These are phyloP conservation scores for Ctenoplectra terminalis DNA, from an alignment of 1,140 invertebrate species.

Conservation along the genomic window DNA sequence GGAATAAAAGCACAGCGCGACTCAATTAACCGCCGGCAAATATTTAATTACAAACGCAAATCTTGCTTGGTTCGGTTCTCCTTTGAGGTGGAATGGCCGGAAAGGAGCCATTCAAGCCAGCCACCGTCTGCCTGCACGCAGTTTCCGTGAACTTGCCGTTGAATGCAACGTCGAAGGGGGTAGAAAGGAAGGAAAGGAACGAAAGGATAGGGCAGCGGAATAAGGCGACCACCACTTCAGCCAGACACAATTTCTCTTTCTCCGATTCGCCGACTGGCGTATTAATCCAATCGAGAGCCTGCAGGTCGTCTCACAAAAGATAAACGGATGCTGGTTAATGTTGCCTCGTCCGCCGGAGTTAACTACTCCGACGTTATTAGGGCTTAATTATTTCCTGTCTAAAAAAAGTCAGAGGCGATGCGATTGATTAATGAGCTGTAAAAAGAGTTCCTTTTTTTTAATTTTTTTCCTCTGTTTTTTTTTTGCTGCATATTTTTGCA, in stretches of 20 bases:
- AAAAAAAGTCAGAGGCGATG: too few relatives aligned
- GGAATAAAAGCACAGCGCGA: slow-evolving; percentile 69
- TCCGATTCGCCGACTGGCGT: slow-evolving; percentile 52
- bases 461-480: too few relatives aligned
- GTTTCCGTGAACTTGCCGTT: slow-evolving; percentile 50
- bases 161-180: not conserved
- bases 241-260: slow-evolving; percentile 61
- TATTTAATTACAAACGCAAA: slow-evolving; percentile 72
- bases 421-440: too few relatives aligned
- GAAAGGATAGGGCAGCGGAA: slow-evolving; percentile 19
- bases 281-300: slow-evolving; percentile 54
- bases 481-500: too few relatives aligned
- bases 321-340: slow-evolving; percentile 39
- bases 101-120: slow-evolving; percentile 55
- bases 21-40: slow-evolving; percentile 70
- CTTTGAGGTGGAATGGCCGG: slow-evolving; percentile 54
- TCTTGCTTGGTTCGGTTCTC: slow-evolving; percentile 52
- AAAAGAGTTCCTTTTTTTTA: too few relatives aligned
- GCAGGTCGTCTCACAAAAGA: slow-evolving; percentile 29
- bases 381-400: slow-evolving; percentile 30
- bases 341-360: not conserved
- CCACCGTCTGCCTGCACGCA: slow-evolving; percentile 53
- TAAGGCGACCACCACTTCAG: too few relatives aligned
- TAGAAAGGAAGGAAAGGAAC: not conserved
- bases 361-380: slow-evolving; percentile 23